Evolutionary conservation across 1,140 invertebrate genomes (phyloP).

Genomic region (Phenacoccus solenopsis): DNA sequence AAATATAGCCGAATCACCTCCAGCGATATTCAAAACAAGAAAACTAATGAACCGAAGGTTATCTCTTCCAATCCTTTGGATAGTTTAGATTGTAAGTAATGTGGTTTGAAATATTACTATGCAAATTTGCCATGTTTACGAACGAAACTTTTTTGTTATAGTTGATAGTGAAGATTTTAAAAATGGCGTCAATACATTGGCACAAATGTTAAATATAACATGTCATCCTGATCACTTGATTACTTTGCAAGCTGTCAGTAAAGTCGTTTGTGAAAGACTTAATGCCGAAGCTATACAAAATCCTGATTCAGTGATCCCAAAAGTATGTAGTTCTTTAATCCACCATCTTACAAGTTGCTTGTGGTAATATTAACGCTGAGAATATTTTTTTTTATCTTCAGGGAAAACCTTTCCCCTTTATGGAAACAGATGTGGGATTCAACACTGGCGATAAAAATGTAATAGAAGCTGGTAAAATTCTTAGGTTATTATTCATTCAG

Average conservation of each 20-base stretch:
- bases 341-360: constrained; percentile 24
- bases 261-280: constrained; percentile 50
- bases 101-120: not conserved
- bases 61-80: constrained; percentile 69
- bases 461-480: constrained; percentile 65
- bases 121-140: not conserved
- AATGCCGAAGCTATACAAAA: constrained; percentile 51
- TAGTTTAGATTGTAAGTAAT: constrained; percentile 49
- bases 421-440: constrained; percentile 52
- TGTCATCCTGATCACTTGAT: constrained; percentile 68
- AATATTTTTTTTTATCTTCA: constrained; percentile 25
- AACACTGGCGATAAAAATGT: constrained; percentile 53
- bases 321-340: constrained; percentile 31
- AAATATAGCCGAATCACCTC: constrained; percentile 55
- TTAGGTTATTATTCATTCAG: constrained; percentile 80
- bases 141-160: constrained; percentile 36
- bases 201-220: constrained; percentile 62
- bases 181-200: constrained; percentile 59
- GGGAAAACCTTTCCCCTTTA: constrained; percentile 52
- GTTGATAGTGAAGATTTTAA: constrained; percentile 73
- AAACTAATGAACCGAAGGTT: constrained; percentile 46
- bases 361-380: not conserved
- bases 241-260: constrained; percentile 59
- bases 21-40: constrained; percentile 40
- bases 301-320: constrained; percentile 40